phyloP scores from a whole-genome alignment of 92 coral and sea anemone species.

The Porites cylindrica region DNA sequence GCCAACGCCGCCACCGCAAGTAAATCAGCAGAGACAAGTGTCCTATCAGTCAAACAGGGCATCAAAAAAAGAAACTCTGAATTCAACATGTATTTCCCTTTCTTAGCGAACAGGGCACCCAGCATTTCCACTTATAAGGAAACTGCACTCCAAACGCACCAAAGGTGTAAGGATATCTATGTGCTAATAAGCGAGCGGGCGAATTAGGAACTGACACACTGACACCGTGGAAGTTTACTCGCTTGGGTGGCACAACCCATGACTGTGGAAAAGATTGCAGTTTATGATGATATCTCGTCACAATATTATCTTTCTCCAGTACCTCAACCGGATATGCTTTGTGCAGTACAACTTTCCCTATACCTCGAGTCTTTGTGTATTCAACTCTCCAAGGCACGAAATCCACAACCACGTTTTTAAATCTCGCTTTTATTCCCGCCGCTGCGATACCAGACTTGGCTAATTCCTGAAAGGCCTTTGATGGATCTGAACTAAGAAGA shows the following conservation, averaged over 20 bases:
- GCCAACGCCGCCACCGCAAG: too few species aligned
- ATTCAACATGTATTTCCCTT: slow-evolving; percentile 33
- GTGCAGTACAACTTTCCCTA: slow-evolving; percentile 52
- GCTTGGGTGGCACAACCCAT: slow-evolving; percentile 75
- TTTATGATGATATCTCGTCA: slow-evolving; percentile 57
- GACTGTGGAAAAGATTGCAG: slow-evolving; percentile 70
- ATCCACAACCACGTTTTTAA: slow-evolving; percentile 67
- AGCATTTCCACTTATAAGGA: slow-evolving; percentile 97
- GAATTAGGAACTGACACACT: slow-evolving; percentile 74
- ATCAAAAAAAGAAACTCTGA: too few species aligned
- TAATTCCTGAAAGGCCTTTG: slow-evolving; percentile 65
- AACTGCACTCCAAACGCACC: slow-evolving; percentile 52
- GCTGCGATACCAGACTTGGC: slow-evolving; percentile 69
- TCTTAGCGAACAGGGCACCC: slow-evolving; percentile 80
- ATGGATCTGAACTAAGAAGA: slow-evolving; percentile 38
- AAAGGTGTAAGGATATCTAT: slow-evolving; percentile 80
- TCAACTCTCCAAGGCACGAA: slow-evolving; percentile 73
- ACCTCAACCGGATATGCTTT: slow-evolving; percentile 72
- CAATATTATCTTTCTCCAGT: slow-evolving; percentile 46
- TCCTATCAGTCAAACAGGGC: too few species aligned
- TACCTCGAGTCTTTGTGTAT: slow-evolving; percentile 54
- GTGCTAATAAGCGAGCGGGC: slow-evolving; percentile 51
- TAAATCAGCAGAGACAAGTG: too few species aligned
- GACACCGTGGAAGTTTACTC: slow-evolving; percentile 72
- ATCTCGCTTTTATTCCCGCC: slow-evolving; percentile 67